Base-by-base conservation (phyloP, 2,888 invertebrate species). In the Lomographa bimaculata region DNA sequence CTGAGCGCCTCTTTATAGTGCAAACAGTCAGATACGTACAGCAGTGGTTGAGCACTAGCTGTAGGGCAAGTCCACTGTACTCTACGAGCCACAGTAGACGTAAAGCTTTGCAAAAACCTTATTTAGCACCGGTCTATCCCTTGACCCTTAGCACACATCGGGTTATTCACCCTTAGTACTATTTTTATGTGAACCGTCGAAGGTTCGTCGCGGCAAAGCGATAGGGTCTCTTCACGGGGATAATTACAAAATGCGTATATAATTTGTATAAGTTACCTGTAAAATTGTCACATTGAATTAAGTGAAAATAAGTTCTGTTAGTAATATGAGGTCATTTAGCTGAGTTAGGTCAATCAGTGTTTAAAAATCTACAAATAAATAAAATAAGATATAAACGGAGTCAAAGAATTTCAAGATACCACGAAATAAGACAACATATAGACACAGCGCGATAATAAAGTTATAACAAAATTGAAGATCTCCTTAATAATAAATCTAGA, bases 141-240 rank as follows among this genome's bases (percentile, higher is more conserved):
- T 63, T 64, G 66, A 75, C 81, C 83, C 70, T 34, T 80, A 85
- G 86, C 76, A 85, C 63, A 87, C 72, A 87, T 76, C 20, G 86
- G 83, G 71, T 57, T 54, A 18, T 24, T 7, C 41, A 61, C 81
- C 79, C 86, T 87, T 87, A 23, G 75, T 86, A 83, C 87, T 85
- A 82, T 67, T 49, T 85, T 84, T 86, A 78, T 57, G 53, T 50
- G 75, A 78, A 82, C 80, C 54, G 17, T 63, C 57, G 68, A 75
- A 59, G 56, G 79, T 74, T 72, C 71, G 43, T 67, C 65, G 73
- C 70, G 33, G 59, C 57, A 64, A 64, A 75, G 77, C 75, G 71
- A 63, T 34, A 26, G 77, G 81, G 79, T 76, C 70, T 71, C 85
- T 86, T 84, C 62, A 70, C 61, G 68, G 79, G 84, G 83, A 68